A percentile compares a stretch with the other conserved stretches of the same genome.
phyloP scores from a whole-genome alignment of 2,888 invertebrate species.

The Nomada fucata region DNA sequence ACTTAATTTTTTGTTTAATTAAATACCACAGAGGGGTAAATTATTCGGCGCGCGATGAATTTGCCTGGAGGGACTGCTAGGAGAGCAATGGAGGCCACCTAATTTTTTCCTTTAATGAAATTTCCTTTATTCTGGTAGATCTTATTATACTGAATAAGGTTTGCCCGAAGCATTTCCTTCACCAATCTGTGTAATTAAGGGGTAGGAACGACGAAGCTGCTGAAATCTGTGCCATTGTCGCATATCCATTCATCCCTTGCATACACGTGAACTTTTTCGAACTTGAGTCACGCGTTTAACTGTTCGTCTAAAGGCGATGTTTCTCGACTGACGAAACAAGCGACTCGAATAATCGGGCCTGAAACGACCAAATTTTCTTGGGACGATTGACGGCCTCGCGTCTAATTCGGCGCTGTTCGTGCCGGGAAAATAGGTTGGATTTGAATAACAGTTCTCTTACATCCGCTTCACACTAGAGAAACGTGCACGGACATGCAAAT shows the following conservation, averaged over 20 bases:
- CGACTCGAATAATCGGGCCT: slow-evolving; percentile 28
- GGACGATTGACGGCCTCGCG: slow-evolving; percentile 50
- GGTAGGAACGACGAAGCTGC: background rate
- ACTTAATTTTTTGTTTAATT: too few relatives aligned
- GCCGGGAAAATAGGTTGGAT: slow-evolving; percentile 60
- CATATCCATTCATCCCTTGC: too few relatives aligned
- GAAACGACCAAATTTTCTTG: slow-evolving; percentile 34
- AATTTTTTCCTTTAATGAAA: too few relatives aligned
- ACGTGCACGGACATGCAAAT: slow-evolving; percentile 65
- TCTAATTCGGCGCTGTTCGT: slow-evolving; percentile 53
- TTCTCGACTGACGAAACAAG: background rate
- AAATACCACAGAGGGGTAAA: too few relatives aligned
- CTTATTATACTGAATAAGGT: too few relatives aligned
- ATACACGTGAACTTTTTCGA: background rate
- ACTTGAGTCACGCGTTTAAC: background rate
- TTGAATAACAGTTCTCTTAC: slow-evolving; percentile 64
- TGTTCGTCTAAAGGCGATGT: background rate
- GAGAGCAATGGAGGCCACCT: too few relatives aligned
- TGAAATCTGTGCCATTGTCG: too few relatives aligned
- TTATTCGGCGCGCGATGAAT: too few relatives aligned
- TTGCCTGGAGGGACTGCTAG: too few relatives aligned
- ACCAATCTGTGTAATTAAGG: too few relatives aligned
- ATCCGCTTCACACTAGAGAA: slow-evolving; percentile 58
- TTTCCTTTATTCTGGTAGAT: too few relatives aligned
- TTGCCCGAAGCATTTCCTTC: too few relatives aligned